Conservation (phyloP, 2,113 vertebrate genomes). For the Oplegnathus fasciatus region DNA sequence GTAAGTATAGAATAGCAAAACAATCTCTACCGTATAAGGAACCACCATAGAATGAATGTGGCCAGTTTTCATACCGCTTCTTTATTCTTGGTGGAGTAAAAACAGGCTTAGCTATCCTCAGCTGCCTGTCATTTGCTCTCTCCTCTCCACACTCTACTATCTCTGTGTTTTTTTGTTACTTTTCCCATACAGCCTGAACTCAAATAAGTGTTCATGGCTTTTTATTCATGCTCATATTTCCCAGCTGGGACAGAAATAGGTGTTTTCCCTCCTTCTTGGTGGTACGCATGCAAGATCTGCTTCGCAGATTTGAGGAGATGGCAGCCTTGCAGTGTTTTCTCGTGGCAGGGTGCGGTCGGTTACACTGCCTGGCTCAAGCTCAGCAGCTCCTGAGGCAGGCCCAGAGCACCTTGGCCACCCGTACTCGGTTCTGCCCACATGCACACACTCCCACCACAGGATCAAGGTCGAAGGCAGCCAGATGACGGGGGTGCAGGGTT, state of each 20-base stretch:
- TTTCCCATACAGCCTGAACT: slow-evolving; percentile 45
- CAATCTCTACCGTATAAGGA: slow-evolving; percentile 25
- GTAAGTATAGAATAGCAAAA: slow-evolving; percentile 57
- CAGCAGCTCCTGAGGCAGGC: slow-evolving; percentile 56
- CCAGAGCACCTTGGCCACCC: slow-evolving; percentile 81
- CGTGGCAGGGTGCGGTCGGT: slow-evolving; percentile 74
- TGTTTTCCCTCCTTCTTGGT: slow-evolving; percentile 64
- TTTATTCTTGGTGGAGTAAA: slow-evolving; percentile 49
- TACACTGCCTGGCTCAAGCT: slow-evolving; percentile 58
- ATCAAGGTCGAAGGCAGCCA: slow-evolving; percentile 65
- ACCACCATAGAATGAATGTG: slow-evolving; percentile 28
- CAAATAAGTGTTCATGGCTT: slow-evolving; percentile 45
- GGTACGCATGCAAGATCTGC: slow-evolving; percentile 42
- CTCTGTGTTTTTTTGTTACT: slow-evolving; percentile 40
- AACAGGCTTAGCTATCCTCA: slow-evolving; percentile 42
- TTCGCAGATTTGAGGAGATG: slow-evolving; percentile 61
- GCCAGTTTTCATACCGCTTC: slow-evolving; percentile 11
- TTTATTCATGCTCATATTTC: slow-evolving; percentile 63
- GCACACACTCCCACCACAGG: slow-evolving; percentile 63
- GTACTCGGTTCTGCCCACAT: slow-evolving; percentile 65
- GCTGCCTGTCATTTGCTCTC: slow-evolving; percentile 66
- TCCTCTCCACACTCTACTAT: slow-evolving; percentile 44
- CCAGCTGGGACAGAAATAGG: slow-evolving; percentile 79
- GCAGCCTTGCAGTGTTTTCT: slow-evolving; percentile 72
- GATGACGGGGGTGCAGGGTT: slow-evolving; percentile 66